Evolutionary conservation across 2,113 vertebrate species (phyloP).

Genomic region (Neodon shergylaensis): DNA sequence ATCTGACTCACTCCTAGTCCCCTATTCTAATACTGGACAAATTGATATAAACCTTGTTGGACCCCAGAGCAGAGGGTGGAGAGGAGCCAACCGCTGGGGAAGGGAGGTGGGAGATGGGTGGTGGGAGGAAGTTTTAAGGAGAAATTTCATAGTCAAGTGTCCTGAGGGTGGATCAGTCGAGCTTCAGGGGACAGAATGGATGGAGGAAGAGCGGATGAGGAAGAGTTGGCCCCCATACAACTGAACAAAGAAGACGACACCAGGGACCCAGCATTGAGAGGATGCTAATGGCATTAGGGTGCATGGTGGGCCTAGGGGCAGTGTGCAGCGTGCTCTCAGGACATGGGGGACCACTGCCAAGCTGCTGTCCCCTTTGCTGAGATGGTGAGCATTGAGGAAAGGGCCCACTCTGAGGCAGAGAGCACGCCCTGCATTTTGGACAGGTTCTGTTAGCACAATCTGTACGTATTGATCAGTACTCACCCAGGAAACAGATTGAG

Average conservation of each 20-base stretch:
- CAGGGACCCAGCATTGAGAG: neutral
- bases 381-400: neutral
- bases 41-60: neutral
- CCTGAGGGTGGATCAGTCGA: neutral
- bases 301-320: neutral
- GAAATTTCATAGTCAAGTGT: neutral
- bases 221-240: neutral
- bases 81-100: neutral
- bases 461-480: neutral
- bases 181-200: no score
- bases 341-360: neutral
- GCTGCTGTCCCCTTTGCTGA: neutral
- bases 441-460: neutral
- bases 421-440: neutral
- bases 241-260: neutral
- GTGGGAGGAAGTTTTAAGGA: neutral
- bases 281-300: no score
- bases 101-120: neutral
- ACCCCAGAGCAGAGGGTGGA: neutral
- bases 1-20: neutral
- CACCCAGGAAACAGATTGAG: neutral
- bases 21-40: neutral
- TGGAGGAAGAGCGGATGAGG: neutral
- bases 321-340: neutral
- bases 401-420: neutral